A percentile compares a stretch with the other conserved stretches of the same genome.
Conservation (phyloP, 2,888 invertebrate species). For the Heteromurus nitidus region DNA sequence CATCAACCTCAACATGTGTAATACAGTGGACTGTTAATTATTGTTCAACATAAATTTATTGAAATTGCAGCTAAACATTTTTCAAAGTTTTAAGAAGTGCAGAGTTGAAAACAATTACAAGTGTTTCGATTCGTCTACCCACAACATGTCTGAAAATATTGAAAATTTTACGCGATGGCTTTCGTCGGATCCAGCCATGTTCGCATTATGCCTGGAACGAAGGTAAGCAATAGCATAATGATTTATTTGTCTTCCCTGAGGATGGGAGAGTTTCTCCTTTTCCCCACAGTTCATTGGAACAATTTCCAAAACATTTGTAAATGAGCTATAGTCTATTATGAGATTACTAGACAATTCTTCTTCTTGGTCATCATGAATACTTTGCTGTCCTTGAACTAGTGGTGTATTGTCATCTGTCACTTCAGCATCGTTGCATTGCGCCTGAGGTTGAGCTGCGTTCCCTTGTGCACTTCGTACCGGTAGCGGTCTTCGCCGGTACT, state of each 20-base stretch:
- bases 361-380: too few relatives aligned
- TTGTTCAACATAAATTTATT: too few relatives aligned
- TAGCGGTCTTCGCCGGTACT: not conserved
- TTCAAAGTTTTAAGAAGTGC: too few relatives aligned
- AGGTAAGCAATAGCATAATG: constrained; percentile 66
- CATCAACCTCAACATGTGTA: too few relatives aligned
- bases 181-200: constrained; percentile 63
- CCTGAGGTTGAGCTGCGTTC: not conserved
- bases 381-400: too few relatives aligned
- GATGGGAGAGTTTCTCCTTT: constrained; percentile 6
- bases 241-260: constrained; percentile 9
- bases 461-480: not conserved
- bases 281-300: constrained; percentile 24
- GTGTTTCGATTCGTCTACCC: constrained; percentile 22
- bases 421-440: not conserved
- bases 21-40: too few relatives aligned
- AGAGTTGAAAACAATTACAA: not conserved
- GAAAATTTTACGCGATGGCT: constrained; percentile 71
- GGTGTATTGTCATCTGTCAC: not conserved
- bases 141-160: constrained; percentile 71
- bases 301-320: constrained; percentile 58
- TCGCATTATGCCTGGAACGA: constrained; percentile 69
- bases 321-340: constrained; percentile 35
- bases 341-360: too few relatives aligned
- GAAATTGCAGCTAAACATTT: too few relatives aligned